Evolutionary conservation across 2,797 vertebrate species (phyloP).

Genomic region (Enteromius afrohamiltoni): DNA sequence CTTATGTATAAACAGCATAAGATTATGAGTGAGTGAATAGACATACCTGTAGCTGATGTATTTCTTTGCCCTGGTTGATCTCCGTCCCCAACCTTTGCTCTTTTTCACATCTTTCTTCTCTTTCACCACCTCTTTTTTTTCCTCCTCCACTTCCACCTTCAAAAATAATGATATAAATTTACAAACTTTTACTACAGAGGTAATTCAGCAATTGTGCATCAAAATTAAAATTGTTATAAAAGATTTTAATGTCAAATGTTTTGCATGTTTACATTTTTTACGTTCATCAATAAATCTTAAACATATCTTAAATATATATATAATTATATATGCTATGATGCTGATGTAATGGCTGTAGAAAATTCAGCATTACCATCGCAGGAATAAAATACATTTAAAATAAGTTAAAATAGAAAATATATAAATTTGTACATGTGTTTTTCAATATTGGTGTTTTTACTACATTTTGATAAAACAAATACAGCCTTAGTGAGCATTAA

Average conservation of each 20-base stretch:
- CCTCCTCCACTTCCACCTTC: conserved; percentile 75
- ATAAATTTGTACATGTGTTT: neutral
- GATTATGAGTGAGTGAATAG: no score
- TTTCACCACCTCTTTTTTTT: conserved; percentile 70
- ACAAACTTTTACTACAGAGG: neutral
- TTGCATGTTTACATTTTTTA: no score
- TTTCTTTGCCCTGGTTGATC: conserved; percentile 92
- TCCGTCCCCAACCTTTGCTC: conserved; percentile 87
- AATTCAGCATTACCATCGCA: neutral
- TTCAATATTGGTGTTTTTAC: neutral
- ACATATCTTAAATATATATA: no score
- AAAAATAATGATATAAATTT: neutral
- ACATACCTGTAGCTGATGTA: conserved; percentile 88
- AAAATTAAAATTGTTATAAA: neutral
- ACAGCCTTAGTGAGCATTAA: neutral
- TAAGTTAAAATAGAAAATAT: neutral
- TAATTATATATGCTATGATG: neutral
- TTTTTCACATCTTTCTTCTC: conserved; percentile 90
- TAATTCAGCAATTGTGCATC: neutral
- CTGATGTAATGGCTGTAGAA: neutral
- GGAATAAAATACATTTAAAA: neutral
- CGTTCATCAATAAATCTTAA: neutral
- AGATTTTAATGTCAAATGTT: neutral
- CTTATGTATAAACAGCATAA: neutral
- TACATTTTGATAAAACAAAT: neutral